Evolutionary conservation across 2,888 invertebrate species (phyloP).

Genomic region (Hoplodrina ambigua): DNA sequence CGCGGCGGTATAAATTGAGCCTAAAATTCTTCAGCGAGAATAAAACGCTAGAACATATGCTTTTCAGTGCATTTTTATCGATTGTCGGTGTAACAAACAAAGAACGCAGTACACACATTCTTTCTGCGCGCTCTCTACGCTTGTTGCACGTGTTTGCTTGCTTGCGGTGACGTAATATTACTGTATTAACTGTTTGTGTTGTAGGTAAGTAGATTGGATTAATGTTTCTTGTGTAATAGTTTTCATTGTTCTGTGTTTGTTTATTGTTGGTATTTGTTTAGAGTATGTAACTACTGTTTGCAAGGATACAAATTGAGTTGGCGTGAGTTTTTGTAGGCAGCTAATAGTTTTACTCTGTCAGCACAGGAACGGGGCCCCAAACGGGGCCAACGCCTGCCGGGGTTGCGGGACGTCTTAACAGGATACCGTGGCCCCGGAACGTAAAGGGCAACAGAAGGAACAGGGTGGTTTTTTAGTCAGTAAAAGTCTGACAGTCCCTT

Average conservation of each 20-base stretch:
- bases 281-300: neutral
- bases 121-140: slow-evolving; percentile 18
- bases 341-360: too few species aligned
- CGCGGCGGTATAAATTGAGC: too few species aligned
- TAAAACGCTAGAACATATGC: too few species aligned
- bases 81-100: neutral
- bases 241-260: slow-evolving; percentile 18
- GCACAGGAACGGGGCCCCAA: too few species aligned
- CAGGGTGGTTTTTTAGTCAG: too few species aligned
- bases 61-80: neutral
- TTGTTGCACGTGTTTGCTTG: slow-evolving; percentile 37
- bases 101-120: slow-evolving; percentile 14
- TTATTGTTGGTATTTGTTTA: slow-evolving; percentile 10
- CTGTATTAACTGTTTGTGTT: slow-evolving; percentile 1
- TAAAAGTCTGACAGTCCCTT: too few species aligned
- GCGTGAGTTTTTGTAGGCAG: neutral
- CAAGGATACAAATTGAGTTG: neutral
- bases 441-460: too few species aligned
- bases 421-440: too few species aligned
- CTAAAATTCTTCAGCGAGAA: too few species aligned
- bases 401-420: too few species aligned
- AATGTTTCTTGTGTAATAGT: slow-evolving; percentile 29
- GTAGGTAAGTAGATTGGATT: slow-evolving; percentile 20
- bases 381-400: too few species aligned
- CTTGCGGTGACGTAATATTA: slow-evolving; percentile 20